These are phyloP conservation scores for Subacronicta megacephala DNA, from an alignment of 2,888 invertebrate genomes.

Conservation along the genomic window DNA sequence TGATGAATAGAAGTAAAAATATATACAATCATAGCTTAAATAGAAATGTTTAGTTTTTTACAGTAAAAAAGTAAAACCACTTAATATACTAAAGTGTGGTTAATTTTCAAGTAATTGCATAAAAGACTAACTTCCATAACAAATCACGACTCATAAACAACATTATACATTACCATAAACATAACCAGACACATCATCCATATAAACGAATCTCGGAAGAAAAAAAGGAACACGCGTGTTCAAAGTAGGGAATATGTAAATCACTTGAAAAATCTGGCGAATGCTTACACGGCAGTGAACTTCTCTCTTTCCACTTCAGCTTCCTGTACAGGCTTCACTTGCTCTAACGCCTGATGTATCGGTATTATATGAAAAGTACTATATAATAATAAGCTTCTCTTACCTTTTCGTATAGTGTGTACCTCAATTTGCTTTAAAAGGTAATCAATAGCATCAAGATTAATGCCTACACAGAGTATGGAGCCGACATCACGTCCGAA, in stretches of 20 bases:
- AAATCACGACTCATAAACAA: conserved; percentile 61
- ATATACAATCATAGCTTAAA: conserved; percentile 31
- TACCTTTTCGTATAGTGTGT: conserved; percentile 48
- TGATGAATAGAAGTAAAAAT: conserved; percentile 36
- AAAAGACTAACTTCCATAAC: conserved; percentile 47
- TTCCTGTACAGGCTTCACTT: conserved; percentile 77
- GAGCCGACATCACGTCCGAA: conserved; percentile 43
- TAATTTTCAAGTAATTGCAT: conserved; percentile 33
- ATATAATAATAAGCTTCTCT: conserved; percentile 54
- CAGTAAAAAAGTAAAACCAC: conserved; percentile 33
- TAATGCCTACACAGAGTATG: conserved; percentile 45
- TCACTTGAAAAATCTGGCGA: conserved; percentile 46
- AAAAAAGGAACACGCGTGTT: conserved; percentile 42
- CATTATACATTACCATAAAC: conserved; percentile 64
- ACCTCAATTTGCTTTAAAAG: conserved; percentile 51
- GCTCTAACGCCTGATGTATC: conserved; percentile 65
- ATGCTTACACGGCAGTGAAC: conserved; percentile 77
- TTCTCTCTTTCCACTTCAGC: conserved; percentile 76
- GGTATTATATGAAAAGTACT: conserved; percentile 26
- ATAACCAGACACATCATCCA: conserved; percentile 67
- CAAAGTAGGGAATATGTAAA: conserved; percentile 26
- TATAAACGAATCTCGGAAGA: conserved; percentile 45
- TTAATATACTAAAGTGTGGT: conserved; percentile 40
- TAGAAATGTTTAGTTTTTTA: conserved; percentile 42
- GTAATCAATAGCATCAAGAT: conserved; percentile 42